Evolutionary conservation across 2,888 invertebrate species (phyloP).

Genomic region (Xylota sylvarum): DNA sequence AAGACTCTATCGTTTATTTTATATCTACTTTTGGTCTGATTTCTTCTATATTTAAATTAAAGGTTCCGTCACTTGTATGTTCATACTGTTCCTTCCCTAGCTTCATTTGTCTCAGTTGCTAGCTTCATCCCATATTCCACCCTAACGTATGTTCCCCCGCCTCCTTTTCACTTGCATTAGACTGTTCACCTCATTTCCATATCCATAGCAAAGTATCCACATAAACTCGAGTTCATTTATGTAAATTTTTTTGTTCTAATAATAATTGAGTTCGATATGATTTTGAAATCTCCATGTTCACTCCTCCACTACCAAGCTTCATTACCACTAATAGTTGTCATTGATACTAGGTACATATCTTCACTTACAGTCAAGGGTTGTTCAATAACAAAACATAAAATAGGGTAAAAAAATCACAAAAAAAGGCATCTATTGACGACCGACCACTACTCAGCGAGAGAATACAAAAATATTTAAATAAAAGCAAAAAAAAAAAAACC

Average conservation of each 20-base stretch:
- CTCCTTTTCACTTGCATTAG: too few relatives aligned
- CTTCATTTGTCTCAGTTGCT: too few relatives aligned
- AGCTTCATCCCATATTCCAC: too few relatives aligned
- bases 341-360: not conserved
- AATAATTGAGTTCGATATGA: not conserved
- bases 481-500: not conserved
- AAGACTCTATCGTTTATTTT: too few relatives aligned
- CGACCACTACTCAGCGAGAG: not conserved
- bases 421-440: not conserved
- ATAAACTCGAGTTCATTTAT: not conserved
- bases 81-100: too few relatives aligned
- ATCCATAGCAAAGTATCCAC: too few relatives aligned
- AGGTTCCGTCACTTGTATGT: too few relatives aligned
- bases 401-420: not conserved
- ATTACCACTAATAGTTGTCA: not conserved
- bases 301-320: not conserved
- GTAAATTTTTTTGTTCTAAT: not conserved
- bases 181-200: too few relatives aligned
- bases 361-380: not conserved
- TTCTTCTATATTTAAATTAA: too few relatives aligned
- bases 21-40: too few relatives aligned
- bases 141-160: too few relatives aligned
- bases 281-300: not conserved
- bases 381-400: not conserved
- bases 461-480: slow-evolving; percentile 7